Conservation (phyloP, 1,140 invertebrate species). For the Delia radicum region DNA sequence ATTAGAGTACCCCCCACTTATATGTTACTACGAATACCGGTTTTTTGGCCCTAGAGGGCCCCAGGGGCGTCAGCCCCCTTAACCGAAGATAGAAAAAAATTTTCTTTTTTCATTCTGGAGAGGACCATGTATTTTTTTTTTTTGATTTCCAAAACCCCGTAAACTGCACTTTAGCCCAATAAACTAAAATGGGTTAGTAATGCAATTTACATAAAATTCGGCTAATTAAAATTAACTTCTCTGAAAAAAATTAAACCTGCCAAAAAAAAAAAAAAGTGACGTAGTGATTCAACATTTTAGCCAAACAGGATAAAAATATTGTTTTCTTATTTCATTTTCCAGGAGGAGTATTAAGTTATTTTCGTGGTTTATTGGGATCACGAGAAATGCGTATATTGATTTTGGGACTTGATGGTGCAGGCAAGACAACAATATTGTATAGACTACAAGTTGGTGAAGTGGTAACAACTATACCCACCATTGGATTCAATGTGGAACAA, state of each 20-base stretch:
- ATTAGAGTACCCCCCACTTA: too few species aligned
- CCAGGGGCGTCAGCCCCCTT: too few species aligned
- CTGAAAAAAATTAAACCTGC: not conserved
- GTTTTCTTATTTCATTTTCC: constrained; percentile 22
- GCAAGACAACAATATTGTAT: constrained; percentile 99
- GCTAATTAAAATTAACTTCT: not conserved
- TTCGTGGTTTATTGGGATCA: constrained; percentile 87
- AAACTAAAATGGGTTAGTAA: constrained; percentile 19
- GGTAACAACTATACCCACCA: constrained; percentile 94
- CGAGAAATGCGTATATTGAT: constrained; percentile 98
- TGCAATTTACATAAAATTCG: not conserved
- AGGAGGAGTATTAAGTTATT: constrained; percentile 96
- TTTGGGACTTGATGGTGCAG: constrained; percentile 94
- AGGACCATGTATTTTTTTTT: too few species aligned
- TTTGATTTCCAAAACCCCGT: too few species aligned
- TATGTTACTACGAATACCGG: too few species aligned
- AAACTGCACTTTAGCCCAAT: too few species aligned
- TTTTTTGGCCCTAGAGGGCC: too few species aligned
- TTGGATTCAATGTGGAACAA: constrained; percentile 98
- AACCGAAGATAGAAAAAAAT: too few species aligned
- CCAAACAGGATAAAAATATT: not conserved
- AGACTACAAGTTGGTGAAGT: constrained; percentile 98
- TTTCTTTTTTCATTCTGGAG: too few species aligned
- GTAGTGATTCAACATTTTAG: constrained; percentile 3
- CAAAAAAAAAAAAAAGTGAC: constrained; percentile 5